Evolutionary conservation across 2,797 vertebrate genomes (phyloP), one percentile per base, ranked within the genome.

Genomic region (Sorex maritimensis): DNA sequence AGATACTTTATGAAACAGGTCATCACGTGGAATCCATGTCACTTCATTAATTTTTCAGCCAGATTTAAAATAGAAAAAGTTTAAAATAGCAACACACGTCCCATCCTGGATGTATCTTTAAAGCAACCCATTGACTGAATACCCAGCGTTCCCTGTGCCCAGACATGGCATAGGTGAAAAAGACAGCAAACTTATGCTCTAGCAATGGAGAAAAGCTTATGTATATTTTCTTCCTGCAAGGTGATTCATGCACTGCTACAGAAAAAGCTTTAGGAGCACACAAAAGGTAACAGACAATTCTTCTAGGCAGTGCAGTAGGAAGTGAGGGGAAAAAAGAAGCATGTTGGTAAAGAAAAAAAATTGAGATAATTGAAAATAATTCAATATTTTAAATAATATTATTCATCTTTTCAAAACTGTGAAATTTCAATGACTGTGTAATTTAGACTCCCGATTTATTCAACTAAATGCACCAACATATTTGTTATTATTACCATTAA

Each of bases 1-100:
- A 92, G 88, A 77, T 75, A 44, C 73, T 88, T 86, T 89, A 61
- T 88, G 88, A 78, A 95, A 89, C 2, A 93, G 52, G 17, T 24
- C 63, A 75, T 95, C 72, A 72, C 63, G 78, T 88, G 44, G 34
- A 84, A 81, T 88, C 61, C 41, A 73, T 4, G n/a, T 58, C 61
- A 91, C 30, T 86, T 89, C 34, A 52, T 78, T 81, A 88, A 44
- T 49, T 92, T 92, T 94, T 86, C 71, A 73, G 88, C 49, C 28
- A 81, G 30, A 95, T 28, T 88, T 61, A 72, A 52, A 52, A 52
- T 44, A 44, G 41, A 5, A 44, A 44, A 44, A 44, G 41, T 44
- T 44, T 44, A 44, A 44, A 44, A n/a, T 0, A 26, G 7, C 12
- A 61, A 34, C 1, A 46, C 30, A 34, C 14, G 24, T 67, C 26